phyloP scores from a whole-genome alignment of 2,888 invertebrate genomes.

The Rutpela maculata region DNA sequence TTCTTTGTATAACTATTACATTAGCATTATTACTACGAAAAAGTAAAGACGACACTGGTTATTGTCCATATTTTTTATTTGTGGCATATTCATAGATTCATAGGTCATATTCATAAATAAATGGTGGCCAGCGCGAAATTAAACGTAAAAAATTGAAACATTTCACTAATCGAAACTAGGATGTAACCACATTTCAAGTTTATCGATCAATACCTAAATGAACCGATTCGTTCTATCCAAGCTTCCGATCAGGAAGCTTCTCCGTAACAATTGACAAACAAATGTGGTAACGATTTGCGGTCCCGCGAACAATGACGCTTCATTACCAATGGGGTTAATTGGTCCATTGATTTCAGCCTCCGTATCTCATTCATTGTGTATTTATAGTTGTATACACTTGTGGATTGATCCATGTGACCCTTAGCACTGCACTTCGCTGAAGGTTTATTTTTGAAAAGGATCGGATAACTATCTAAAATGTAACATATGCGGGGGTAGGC shows the following conservation, averaged over 20 bases:
- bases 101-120: too few species aligned
- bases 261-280: conserved; percentile 39
- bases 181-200: not conserved
- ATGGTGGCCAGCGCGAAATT: too few species aligned
- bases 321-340: conserved; percentile 56
- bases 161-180: conserved; percentile 3
- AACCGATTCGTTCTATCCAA: conserved; percentile 20
- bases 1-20: too few species aligned
- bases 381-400: conserved; percentile 18
- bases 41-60: too few species aligned
- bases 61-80: too few species aligned
- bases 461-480: conserved; percentile 40
- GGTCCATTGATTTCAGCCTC: conserved; percentile 52
- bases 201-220: conserved; percentile 17
- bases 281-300: conserved; percentile 49
- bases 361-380: conserved; percentile 25
- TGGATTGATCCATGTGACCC: conserved; percentile 13
- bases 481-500: conserved; percentile 54
- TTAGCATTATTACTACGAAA: too few species aligned
- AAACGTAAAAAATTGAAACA: not conserved
- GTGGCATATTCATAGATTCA: too few species aligned
- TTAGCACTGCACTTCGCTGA: not conserved
- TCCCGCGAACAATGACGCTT: conserved; percentile 46
- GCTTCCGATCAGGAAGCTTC: conserved; percentile 48
- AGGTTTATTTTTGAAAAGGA: not conserved